Evolutionary conservation across 2,888 invertebrate genomes (phyloP), one percentile per base, ranked within the genome.

Genomic region (Cryptophagus acutangulus): DNA sequence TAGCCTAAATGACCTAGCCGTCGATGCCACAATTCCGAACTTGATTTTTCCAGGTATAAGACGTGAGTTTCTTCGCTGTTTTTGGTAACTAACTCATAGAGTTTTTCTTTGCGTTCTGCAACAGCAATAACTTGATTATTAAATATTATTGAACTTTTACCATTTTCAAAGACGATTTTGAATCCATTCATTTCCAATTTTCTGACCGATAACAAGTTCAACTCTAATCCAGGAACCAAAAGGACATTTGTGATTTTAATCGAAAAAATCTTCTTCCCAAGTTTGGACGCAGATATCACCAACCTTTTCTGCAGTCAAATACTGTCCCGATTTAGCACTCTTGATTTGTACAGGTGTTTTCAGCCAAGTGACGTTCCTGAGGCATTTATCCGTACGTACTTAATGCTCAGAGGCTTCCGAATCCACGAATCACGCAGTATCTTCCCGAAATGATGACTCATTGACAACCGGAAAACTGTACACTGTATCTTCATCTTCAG

Each of bases 361-460:
- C 14, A 54, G 30, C 13, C 20, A 33, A 17, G n/a, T 45, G n/a
- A 33, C 15, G 31, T 52, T 53, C 12, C 15, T 30, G 15, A 56
- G 33, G 2, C 25, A 6, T n/a, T 20, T 20, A 20, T 20, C 24
- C 6, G 24, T 17, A 17, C 29, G 46, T 1, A 49, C 35, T 29
- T 55, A 15, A 43, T 56, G 55, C 39, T 56, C 51, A 4, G 53
- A 48, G 2, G 55, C 46, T 13, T 55, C 55, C 3, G 55, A 55
- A 37, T 58, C 52, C 9, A 55, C 30, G 33, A 33, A 44, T 49
- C 52, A 57, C 8, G 12, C 16, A 9, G 10, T 3, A 2, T 33
- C 12, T n/a, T 26, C 25, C 2, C 4, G 12, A 3, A 2, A 9
- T 3, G 2, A 2, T 20, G 24, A 8, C n/a, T 20, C 24, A 20